Evolutionary conservation across 2,888 invertebrate species (phyloP).

Genomic region (Frankliniella intonsa): DNA sequence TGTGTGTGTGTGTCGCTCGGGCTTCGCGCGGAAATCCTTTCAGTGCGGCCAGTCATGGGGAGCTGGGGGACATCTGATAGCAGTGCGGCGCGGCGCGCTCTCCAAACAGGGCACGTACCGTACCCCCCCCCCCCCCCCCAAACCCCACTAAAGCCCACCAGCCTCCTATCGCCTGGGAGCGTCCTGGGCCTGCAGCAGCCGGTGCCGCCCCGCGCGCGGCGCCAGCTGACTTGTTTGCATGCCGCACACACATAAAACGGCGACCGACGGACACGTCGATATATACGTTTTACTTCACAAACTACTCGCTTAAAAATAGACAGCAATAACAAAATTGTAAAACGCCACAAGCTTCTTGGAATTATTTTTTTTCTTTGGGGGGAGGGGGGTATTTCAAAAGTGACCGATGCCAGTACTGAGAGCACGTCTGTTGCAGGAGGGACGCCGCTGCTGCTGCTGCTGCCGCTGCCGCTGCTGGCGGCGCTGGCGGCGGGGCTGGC

Average conservation of each 20-base stretch:
- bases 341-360: too few relatives aligned
- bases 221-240: conserved; percentile 28
- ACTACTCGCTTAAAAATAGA: not conserved
- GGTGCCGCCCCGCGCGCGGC: conserved; percentile 29
- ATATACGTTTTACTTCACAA: not conserved
- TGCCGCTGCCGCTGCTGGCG: conserved; percentile 42
- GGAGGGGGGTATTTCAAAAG: too few relatives aligned
- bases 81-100: not conserved
- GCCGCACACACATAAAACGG: conserved; percentile 31
- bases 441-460: conserved; percentile 28
- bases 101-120: not conserved
- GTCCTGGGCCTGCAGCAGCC: conserved; percentile 7
- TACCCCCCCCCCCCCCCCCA: conserved; percentile 30
- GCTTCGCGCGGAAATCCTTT: too few relatives aligned
- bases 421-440: conserved; percentile 21
- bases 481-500: conserved; percentile 47
- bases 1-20: too few relatives aligned
- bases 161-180: conserved; percentile 23
- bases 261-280: not conserved
- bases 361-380: too few relatives aligned
- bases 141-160: conserved; percentile 26
- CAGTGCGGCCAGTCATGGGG: too few relatives aligned
- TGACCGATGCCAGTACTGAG: too few relatives aligned
- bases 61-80: not conserved
- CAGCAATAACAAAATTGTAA: too few relatives aligned